Evolutionary conservation across 2,888 invertebrate species (phyloP), one percentile per base, ranked within the genome.

Genomic region (Tribolium freemani): DNA sequence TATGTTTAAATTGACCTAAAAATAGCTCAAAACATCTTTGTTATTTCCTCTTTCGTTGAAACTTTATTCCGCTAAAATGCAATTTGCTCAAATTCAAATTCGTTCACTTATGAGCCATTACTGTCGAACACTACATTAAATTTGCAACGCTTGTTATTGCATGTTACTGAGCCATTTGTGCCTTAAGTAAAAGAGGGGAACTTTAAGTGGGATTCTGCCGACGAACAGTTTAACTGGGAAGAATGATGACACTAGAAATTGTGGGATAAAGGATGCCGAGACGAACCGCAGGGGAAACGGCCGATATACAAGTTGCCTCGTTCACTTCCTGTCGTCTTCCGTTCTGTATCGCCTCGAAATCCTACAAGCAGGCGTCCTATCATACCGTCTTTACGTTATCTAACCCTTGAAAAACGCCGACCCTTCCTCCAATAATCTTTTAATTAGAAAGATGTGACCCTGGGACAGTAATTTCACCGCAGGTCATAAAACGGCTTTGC

Each of bases 221-320:
- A 61, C 61, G 69, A 69, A 69, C 69, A 61, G 69, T 70, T 63
- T 70, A 70, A 70, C 56, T 21, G 75, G 75, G 77, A 81, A 81
- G 79, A 81, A 82, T 79, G 80, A 81, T 80, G 80, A 81, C 79
- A 78, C 75, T 76, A 75, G 79, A 79, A 82, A 81, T 82, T 80
- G 81, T 75, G 73, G 80, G 79, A 81, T 81, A 81, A 80, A 81
- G 78, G 78, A 60, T 67, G 64, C 58, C 71, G 60, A 66, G 67
- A 74, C 74, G 70, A 73, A 76, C 78, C 80, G 76, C 78, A 78
- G 67, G 75, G 77, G 78, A 80, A 78, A 75, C 77, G 74, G 74
- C 75, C 79, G 76, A 79, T 80, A 79, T 73, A 73, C 73, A 76
- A 69, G 46, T 69, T 72, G 72, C 74, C 71, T 71, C 71, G 72